Evolutionary conservation across 2,797 vertebrate species (phyloP).

Genomic region (Mormyrops attenuatus): DNA sequence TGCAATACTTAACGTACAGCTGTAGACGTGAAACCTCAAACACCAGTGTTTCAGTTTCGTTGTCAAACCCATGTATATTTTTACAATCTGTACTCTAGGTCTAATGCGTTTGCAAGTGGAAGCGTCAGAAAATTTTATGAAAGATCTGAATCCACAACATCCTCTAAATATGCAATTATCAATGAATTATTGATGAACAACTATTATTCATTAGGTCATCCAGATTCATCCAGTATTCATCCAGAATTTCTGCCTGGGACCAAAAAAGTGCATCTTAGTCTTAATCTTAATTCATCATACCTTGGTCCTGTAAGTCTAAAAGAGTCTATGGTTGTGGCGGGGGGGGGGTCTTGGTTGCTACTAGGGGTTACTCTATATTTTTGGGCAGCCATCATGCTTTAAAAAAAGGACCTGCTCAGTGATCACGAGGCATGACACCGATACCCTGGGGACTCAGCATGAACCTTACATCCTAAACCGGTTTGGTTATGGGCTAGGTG

Average conservation of each 20-base stretch:
- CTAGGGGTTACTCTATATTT: background rate
- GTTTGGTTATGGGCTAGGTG: slow-evolving; percentile 7
- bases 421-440: background rate
- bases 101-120: background rate
- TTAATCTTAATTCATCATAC: background rate
- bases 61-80: background rate
- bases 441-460: background rate
- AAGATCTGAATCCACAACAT: background rate
- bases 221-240: background rate
- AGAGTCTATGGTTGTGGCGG: background rate
- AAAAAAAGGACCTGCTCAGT: background rate
- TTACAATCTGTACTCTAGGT: background rate
- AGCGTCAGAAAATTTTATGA: background rate
- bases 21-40: background rate
- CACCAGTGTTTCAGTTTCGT: background rate
- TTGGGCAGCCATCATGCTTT: background rate
- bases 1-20: background rate
- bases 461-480: slow-evolving; percentile 11
- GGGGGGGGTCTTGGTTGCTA: background rate
- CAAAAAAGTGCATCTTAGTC: background rate
- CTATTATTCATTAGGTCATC: background rate
- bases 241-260: background rate
- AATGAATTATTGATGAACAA: background rate
- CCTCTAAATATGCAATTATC: background rate
- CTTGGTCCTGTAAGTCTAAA: background rate